A percentile compares a stretch with the other conserved stretches of the same genome.
Conservation (phyloP, 2,797 vertebrate genomes). For the Dromococcyx pavoninus region DNA sequence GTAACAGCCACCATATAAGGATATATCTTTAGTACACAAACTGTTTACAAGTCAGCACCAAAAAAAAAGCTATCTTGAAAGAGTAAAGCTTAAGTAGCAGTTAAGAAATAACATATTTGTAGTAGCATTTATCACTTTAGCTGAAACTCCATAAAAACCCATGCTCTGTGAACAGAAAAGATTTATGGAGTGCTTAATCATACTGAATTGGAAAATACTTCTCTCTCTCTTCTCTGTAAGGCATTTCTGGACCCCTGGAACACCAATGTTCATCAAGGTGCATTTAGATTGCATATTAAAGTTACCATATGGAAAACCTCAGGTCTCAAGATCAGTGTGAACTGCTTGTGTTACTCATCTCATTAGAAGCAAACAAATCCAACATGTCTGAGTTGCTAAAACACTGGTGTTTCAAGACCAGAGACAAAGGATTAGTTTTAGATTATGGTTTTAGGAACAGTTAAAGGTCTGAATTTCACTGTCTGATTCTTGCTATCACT, state of each 20-base stretch:
- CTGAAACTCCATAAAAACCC: not conserved
- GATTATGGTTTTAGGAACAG: not conserved
- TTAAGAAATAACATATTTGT: not conserved
- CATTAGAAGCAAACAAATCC: not conserved
- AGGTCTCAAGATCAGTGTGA: not conserved
- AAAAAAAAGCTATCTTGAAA: not conserved
- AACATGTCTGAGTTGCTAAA: not conserved
- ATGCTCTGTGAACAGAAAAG: not conserved
- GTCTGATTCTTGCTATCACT: not conserved
- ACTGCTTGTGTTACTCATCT: not conserved
- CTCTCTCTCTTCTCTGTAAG: not conserved
- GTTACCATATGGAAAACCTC: not conserved
- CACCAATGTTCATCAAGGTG: not conserved
- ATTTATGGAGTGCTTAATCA: not conserved
- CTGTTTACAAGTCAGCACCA: not conserved
- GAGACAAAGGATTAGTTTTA: not conserved
- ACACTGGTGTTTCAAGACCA: not conserved
- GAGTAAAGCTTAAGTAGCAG: not conserved
- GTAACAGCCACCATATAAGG: not conserved
- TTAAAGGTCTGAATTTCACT: not conserved
- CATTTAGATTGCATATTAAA: not conserved
- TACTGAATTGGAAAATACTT: not conserved
- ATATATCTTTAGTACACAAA: not conserved
- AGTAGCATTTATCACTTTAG: not conserved
- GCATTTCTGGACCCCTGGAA: not conserved